phyloP scores from a whole-genome alignment of 2,888 invertebrate genomes.

The Phasia obesa region DNA sequence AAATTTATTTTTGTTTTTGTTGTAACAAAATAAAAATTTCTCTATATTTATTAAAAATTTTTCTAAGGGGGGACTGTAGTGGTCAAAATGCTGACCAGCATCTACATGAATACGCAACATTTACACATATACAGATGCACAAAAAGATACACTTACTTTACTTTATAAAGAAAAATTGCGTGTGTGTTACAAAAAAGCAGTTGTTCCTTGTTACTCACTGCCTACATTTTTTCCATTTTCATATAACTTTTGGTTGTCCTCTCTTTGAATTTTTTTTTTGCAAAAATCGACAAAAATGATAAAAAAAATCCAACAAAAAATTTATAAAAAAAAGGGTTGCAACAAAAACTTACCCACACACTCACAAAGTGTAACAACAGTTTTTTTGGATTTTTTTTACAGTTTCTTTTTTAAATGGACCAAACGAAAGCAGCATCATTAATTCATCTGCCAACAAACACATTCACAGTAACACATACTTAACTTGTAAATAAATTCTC shows the following conservation, averaged over 20 bases:
- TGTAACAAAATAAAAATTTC: background rate
- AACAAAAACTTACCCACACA: slow-evolving; percentile 26
- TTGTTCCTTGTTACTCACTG: slow-evolving; percentile 7
- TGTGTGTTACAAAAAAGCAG: slow-evolving; percentile 24
- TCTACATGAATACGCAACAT: background rate
- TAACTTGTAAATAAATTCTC: background rate
- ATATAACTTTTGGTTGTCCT: slow-evolving; percentile 11
- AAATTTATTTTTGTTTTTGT: background rate
- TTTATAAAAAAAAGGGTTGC: slow-evolving; percentile 67
- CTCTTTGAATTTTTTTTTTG: slow-evolving; percentile 10
- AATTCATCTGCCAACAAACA: slow-evolving; percentile 52
- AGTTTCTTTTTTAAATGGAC: slow-evolving; percentile 55
- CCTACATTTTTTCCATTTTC: slow-evolving; percentile 27
- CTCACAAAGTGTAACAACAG: slow-evolving; percentile 20
- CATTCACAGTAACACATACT: background rate
- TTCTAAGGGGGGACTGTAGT: background rate
- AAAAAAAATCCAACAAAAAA: background rate
- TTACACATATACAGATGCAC: background rate
- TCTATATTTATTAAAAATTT: slow-evolving; percentile 14
- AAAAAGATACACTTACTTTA: slow-evolving; percentile 25
- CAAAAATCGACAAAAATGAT: slow-evolving; percentile 42
- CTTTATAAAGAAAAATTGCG: slow-evolving; percentile 35
- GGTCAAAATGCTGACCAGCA: slow-evolving; percentile 56
- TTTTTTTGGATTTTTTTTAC: slow-evolving; percentile 34
- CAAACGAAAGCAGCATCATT: slow-evolving; percentile 69